Percentiles rank a stretch among this genome's conserved stretches.
phyloP scores from a whole-genome alignment of 2,888 invertebrate species.

The Tachina lurida region DNA sequence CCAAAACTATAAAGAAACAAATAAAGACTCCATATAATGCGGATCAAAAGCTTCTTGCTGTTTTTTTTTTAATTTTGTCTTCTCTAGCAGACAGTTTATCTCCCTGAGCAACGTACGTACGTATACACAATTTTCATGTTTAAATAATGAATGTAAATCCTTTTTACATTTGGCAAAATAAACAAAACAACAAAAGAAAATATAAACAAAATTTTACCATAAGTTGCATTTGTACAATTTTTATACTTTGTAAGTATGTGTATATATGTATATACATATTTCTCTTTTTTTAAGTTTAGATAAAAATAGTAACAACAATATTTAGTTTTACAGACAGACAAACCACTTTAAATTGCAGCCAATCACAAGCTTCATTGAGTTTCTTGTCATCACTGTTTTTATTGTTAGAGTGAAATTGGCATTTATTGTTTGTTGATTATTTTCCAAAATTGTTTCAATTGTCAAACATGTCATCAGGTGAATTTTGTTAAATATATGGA shows the following conservation, averaged over 20 bases:
- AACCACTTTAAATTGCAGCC: conserved; percentile 63
- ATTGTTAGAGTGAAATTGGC: conserved; percentile 51
- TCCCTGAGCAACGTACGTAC: conserved; percentile 30
- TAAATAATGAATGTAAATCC: conserved; percentile 67
- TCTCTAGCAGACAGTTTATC: conserved; percentile 56
- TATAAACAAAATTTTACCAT: conserved; percentile 41
- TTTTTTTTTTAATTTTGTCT: conserved; percentile 7
- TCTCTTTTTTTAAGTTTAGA: conserved; percentile 5
- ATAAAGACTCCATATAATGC: conserved; percentile 48
- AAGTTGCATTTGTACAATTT: conserved; percentile 23
- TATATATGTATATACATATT: background rate
- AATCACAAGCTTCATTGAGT: conserved; percentile 66
- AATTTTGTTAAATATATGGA: conserved; percentile 43
- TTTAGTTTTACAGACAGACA: conserved; percentile 44
- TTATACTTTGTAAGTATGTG: background rate
- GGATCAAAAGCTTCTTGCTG: conserved; percentile 52
- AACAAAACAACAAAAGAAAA: conserved; percentile 21
- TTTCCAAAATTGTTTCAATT: conserved; percentile 59
- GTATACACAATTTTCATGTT: conserved; percentile 46
- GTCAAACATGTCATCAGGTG: conserved; percentile 63
- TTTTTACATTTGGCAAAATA: conserved; percentile 50
- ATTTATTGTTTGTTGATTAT: conserved; percentile 67
- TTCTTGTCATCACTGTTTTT: conserved; percentile 61
- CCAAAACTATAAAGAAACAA: conserved; percentile 55
- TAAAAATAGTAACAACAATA: conserved; percentile 47